Percentiles rank a stretch among this genome's conserved stretches.
phyloP scores from a whole-genome alignment of 2,113 vertebrate genomes.

The Paraplagusia blochii region DNA sequence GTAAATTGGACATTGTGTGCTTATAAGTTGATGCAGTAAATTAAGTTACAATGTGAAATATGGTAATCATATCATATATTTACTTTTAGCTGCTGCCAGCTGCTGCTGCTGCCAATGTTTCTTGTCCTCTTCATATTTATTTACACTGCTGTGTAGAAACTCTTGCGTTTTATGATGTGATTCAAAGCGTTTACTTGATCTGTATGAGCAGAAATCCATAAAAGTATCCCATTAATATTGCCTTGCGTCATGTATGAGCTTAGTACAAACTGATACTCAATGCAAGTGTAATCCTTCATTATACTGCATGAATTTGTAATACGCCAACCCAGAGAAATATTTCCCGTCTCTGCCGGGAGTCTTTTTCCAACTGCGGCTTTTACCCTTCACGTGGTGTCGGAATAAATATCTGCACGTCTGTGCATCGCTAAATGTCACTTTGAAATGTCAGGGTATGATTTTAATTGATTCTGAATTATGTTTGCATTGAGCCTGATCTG shows the following conservation, averaged over 20 bases:
- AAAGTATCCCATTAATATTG: neutral
- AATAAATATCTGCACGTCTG: slow-evolving; percentile 38
- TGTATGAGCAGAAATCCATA: neutral
- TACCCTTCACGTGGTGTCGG: slow-evolving; percentile 11
- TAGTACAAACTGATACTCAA: neutral
- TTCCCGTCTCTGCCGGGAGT: slow-evolving; percentile 7
- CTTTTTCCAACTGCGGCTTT: slow-evolving; percentile 4
- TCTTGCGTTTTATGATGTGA: neutral
- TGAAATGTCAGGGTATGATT: slow-evolving; percentile 44
- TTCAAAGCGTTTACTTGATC: neutral
- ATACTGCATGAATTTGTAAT: slow-evolving; percentile 4
- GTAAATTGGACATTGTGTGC: slow-evolving; percentile 47
- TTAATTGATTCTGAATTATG: slow-evolving; percentile 30
- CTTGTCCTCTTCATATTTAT: neutral
- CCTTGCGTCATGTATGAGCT: neutral
- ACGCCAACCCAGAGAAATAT: slow-evolving; percentile 3
- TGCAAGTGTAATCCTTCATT: neutral
- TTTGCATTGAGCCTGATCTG: slow-evolving; percentile 32
- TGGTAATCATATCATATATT: slow-evolving; percentile 13
- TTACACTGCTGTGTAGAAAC: slow-evolving; percentile 3
- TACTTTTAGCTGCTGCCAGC: slow-evolving; percentile 2
- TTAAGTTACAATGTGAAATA: slow-evolving; percentile 12
- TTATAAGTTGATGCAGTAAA: slow-evolving; percentile 15
- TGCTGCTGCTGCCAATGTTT: slow-evolving; percentile 12
- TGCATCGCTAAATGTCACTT: slow-evolving; percentile 24